These are phyloP conservation scores for Macroglossus sobrinus DNA, from an alignment of 2,113 vertebrate genomes.

Conservation along the genomic window DNA sequence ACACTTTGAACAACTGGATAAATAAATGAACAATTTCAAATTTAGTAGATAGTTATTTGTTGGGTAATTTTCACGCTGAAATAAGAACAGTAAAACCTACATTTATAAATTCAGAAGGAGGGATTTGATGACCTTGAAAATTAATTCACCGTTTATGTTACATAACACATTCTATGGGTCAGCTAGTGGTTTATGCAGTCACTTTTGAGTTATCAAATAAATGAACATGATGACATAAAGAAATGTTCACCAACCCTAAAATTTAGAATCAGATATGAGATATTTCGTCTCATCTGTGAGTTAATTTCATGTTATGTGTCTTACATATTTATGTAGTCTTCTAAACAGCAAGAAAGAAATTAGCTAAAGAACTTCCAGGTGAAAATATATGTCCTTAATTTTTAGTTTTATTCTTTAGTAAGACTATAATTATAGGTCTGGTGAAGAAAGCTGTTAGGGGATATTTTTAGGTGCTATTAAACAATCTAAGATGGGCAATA, in stretches of 20 bases:
- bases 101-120: background rate
- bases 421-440: background rate
- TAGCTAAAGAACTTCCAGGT: background rate
- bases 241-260: background rate
- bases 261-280: background rate
- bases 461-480: accelerated
- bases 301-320: background rate
- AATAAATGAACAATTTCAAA: background rate
- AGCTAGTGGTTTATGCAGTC: background rate
- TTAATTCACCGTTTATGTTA: background rate
- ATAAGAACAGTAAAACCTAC: background rate
- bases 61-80: background rate
- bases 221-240: background rate
- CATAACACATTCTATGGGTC: background rate
- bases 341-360: background rate
- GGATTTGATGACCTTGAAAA: background rate
- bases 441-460: background rate
- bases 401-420: background rate
- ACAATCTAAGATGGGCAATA: background rate
- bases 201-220: background rate
- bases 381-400: background rate
- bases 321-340: background rate
- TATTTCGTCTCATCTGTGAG: background rate
- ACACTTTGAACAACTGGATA: background rate
- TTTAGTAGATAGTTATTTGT: background rate